Percentiles rank a stretch among this genome's conserved stretches.
Conservation (phyloP, 1,140 invertebrate species). For the Bombus confusus region DNA sequence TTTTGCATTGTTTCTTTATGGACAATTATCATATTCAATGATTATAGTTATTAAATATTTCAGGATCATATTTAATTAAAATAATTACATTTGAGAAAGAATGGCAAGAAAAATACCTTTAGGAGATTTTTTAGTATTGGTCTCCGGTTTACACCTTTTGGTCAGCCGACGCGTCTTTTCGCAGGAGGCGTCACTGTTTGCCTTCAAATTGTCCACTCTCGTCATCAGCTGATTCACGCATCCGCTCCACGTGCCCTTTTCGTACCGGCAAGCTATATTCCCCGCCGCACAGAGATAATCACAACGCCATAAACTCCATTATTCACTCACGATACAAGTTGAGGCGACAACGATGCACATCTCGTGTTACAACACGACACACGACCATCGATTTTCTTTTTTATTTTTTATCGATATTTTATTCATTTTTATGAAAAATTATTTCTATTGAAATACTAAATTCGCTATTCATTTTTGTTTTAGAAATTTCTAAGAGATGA, state of each 20-base stretch:
- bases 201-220: conserved; percentile 87
- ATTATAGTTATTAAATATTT: too few species aligned
- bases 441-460: background rate
- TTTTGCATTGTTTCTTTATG: too few species aligned
- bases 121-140: conserved; percentile 84
- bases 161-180: conserved; percentile 87
- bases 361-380: background rate
- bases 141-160: conserved; percentile 89
- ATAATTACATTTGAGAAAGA: background rate
- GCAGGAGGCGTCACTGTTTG: conserved; percentile 89
- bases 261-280: conserved; percentile 88
- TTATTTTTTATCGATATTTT: background rate
- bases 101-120: conserved; percentile 75
- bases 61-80: background rate
- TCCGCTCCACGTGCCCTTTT: conserved; percentile 89
- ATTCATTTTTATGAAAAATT: background rate
- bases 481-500: background rate
- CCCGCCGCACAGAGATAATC: conserved; percentile 69
- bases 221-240: conserved; percentile 88
- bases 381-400: background rate
- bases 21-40: too few species aligned
- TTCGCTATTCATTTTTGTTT: background rate
- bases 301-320: conserved; percentile 62
- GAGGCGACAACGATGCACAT: conserved; percentile 6
- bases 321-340: conserved; percentile 38